Evolutionary conservation across 2,888 invertebrate genomes (phyloP).

Genomic region (Cantharis rustica): DNA sequence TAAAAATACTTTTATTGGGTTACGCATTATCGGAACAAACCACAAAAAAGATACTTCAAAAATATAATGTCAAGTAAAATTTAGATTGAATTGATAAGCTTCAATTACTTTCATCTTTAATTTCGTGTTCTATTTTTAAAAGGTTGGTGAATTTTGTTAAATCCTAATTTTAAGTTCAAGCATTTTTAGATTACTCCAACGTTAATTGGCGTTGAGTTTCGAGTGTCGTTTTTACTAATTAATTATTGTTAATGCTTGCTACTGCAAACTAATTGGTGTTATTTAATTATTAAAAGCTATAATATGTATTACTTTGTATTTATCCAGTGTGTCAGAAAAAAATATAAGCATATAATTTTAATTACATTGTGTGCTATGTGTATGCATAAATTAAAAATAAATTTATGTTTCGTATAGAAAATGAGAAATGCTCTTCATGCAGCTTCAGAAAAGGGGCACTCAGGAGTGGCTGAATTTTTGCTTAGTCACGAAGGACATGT

Average conservation of each 20-base stretch:
- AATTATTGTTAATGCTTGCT: background rate
- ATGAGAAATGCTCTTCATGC: conserved; percentile 71
- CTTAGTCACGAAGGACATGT: conserved; percentile 65
- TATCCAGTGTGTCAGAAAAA: background rate
- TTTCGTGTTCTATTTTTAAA: background rate
- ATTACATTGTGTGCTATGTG: background rate
- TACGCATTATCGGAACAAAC: background rate
- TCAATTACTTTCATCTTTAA: background rate
- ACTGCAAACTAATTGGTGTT: background rate
- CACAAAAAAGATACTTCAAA: background rate
- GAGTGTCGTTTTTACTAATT: background rate
- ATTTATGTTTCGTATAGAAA: conserved; percentile 55
- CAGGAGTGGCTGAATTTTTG: conserved; percentile 63
- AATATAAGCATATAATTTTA: background rate
- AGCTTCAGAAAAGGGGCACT: conserved; percentile 71
- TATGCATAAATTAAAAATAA: background rate
- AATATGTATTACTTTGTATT: background rate
- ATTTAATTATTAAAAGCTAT: background rate
- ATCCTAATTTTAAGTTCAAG: background rate
- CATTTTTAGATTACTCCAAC: background rate
- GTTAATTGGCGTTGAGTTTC: background rate
- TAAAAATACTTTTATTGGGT: background rate
- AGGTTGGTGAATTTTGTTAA: background rate
- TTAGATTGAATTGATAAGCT: background rate
- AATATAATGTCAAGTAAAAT: background rate